Base-by-base conservation (phyloP, 2,888 invertebrate species). In the Congeria kusceri region DNA sequence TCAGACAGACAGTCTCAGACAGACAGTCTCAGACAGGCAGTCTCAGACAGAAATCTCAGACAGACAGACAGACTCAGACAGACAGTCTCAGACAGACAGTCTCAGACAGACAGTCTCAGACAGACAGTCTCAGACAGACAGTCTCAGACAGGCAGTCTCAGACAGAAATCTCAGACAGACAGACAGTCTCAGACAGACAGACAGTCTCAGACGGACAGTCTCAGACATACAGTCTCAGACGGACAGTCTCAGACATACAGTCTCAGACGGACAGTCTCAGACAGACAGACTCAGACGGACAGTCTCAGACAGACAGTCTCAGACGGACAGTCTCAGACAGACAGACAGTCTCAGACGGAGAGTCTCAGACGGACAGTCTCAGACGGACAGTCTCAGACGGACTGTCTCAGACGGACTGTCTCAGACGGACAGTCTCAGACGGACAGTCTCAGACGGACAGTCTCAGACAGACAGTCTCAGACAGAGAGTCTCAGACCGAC, bases 11-110 rank as follows among this genome's bases (percentile, higher is more conserved):
- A 46, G 15, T 13, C 13, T 13, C 46, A 46, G 46, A 46, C 46
- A 46, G n/a, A n/a, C n/a, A 11, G 15, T 11, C 11, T n/a, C n/a
- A n/a, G n/a, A n/a, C n/a, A n/a, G n/a, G n/a, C n/a, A n/a, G n/a
- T n/a, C n/a, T n/a, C n/a, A n/a, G n/a, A n/a, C n/a, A n/a, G n/a
- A n/a, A n/a, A n/a, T n/a, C n/a, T n/a, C n/a, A n/a, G n/a, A n/a
- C 46, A 46, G 46, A 46, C 46, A 46, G 46, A 46, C 46, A 46
- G 46, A 46, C 46, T 13, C 46, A 46, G 46, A 46, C 46, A 46
- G 46, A 46, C 46, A n/a, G n/a, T n/a, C n/a, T n/a, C 46, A 46
- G 46, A 46, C 46, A 46, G 46, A 46, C 46, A 46, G n/a, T n/a
- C n/a, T n/a, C n/a, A 46, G 46, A 46, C 46, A 46, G 46, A 46